These are phyloP conservation scores for Mola mola DNA, from an alignment of 2,113 vertebrate genomes.

Conservation along the genomic window DNA sequence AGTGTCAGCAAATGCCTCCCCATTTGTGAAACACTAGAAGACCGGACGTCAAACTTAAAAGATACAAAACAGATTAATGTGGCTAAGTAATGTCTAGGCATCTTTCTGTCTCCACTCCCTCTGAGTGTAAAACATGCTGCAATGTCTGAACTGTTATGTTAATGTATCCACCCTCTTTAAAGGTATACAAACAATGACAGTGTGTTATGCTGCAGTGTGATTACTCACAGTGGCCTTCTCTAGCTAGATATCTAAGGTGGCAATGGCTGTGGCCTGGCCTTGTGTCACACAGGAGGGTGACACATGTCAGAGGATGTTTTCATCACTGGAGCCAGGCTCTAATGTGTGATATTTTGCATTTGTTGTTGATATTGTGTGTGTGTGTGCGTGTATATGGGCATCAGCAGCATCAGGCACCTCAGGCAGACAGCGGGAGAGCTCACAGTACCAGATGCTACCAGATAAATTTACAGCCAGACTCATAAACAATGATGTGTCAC, in stretches of 20 bases:
- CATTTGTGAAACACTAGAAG: conserved; percentile 31
- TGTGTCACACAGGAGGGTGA: conserved; percentile 17
- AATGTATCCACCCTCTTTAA: background rate
- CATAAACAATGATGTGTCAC: conserved; percentile 3
- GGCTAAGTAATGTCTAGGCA: conserved; percentile 11
- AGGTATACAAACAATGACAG: too few species aligned
- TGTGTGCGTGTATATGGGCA: too few species aligned
- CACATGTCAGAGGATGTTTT: conserved; percentile 28
- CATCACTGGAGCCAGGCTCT: conserved; percentile 11
- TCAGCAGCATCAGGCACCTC: conserved; percentile 14
- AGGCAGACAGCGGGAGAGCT: conserved; percentile 6
- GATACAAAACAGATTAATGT: conserved; percentile 8
- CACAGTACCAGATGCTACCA: conserved; percentile 14
- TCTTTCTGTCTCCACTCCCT: background rate
- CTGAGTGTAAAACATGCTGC: background rate
- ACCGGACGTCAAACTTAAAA: background rate
- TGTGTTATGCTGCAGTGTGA: conserved; percentile 13
- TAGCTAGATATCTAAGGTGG: conserved; percentile 34
- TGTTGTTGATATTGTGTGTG: background rate
- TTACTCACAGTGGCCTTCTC: conserved; percentile 19
- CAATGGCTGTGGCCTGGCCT: background rate
- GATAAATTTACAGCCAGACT: conserved; percentile 8
- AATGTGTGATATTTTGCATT: background rate
- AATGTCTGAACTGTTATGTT: background rate
- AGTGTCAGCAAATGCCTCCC: conserved; percentile 17